Base-by-base conservation (phyloP, 1,140 invertebrate species). In the Macrobrachium nipponense region DNA sequence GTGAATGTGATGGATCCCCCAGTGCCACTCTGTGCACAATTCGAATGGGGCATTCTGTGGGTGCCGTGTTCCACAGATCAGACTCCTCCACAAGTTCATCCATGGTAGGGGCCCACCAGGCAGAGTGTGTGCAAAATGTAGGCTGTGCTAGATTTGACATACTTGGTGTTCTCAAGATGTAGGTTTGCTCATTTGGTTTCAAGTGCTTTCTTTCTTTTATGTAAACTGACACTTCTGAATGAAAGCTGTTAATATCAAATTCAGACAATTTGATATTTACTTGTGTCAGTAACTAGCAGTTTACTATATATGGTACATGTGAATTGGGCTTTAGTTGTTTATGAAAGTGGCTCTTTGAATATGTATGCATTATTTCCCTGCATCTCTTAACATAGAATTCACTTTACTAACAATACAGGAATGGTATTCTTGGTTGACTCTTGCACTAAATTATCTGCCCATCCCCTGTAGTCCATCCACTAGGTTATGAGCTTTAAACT, bases 1-100 rank as follows among this genome's bases (percentile, higher is more conserved):
- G 84, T 83, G 85, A 89, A 66, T 73, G 61, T 60, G 88, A 89
- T 17, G 86, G 86, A 20, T 77, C 79, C n/a, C 80, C 76, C 62
- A 86, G 79, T 86, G 88, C 86, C 68, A 59, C 88, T 60, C 83
- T 89, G 66, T 87, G 86, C 43, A 89, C 88, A 68, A 85, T 89
- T 75, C 86, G 86, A 64, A 73, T 89, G 82, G 88, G 88, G 66
- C 79, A 86, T 72, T 78, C 87, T 73, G 82, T 80, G 75, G 87
- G 87, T 17, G 81, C 76, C 51, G 82, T 88, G 64, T 84, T 88
- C 82, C 87, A 84, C 81, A 84, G 76, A 80, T 85, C 81, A 80
- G 76, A 88, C 70, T 88, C 82, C 4, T 84, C 85, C 72, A 76
- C 85, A 68, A 82, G 85, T 80, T 81, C 85, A 66, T 66, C 85